Evolutionary conservation across 2,113 vertebrate species (phyloP).

Genomic region (Orthochromis malagaraziensis): DNA sequence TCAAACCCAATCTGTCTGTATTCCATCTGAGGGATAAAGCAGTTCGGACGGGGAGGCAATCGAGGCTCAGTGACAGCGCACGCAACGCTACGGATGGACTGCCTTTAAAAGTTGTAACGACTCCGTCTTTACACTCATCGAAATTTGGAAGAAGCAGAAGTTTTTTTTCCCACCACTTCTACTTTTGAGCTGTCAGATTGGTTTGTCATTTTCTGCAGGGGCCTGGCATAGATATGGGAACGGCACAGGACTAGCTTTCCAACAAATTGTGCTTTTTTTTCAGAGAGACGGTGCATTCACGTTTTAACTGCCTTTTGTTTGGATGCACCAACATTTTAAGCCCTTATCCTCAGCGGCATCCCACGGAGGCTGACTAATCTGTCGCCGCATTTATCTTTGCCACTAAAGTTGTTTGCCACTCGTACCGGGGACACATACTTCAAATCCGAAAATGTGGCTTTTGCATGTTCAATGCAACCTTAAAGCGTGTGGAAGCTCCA

Average conservation of each 20-base stretch:
- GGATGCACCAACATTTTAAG: slow-evolving; percentile 61
- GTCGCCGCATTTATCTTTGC: slow-evolving; percentile 57
- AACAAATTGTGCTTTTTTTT: not conserved
- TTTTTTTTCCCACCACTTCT: slow-evolving; percentile 68
- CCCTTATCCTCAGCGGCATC: slow-evolving; percentile 58
- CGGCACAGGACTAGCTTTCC: slow-evolving; percentile 41
- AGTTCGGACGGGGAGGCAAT: not conserved
- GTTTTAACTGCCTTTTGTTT: slow-evolving; percentile 52
- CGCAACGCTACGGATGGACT: slow-evolving; percentile 1
- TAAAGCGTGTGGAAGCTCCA: slow-evolving; percentile 21
- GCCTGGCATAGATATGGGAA: slow-evolving; percentile 37
- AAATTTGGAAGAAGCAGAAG: slow-evolving; percentile 74
- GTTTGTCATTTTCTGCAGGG: slow-evolving; percentile 44
- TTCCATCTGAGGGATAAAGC: not conserved
- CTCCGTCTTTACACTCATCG: slow-evolving; percentile 54
- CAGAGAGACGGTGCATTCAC: not conserved
- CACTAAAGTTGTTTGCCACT: slow-evolving; percentile 51
- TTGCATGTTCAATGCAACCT: slow-evolving; percentile 20
- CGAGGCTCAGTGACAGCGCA: slow-evolving; percentile 13
- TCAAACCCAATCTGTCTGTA: not conserved
- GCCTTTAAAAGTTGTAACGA: slow-evolving; percentile 28
- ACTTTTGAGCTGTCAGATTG: slow-evolving; percentile 76
- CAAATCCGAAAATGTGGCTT: slow-evolving; percentile 62
- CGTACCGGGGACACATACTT: slow-evolving; percentile 1
- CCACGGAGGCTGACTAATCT: slow-evolving; percentile 68